Conservation (phyloP, 2,113 vertebrate genomes). For the Rana temporaria region DNA sequence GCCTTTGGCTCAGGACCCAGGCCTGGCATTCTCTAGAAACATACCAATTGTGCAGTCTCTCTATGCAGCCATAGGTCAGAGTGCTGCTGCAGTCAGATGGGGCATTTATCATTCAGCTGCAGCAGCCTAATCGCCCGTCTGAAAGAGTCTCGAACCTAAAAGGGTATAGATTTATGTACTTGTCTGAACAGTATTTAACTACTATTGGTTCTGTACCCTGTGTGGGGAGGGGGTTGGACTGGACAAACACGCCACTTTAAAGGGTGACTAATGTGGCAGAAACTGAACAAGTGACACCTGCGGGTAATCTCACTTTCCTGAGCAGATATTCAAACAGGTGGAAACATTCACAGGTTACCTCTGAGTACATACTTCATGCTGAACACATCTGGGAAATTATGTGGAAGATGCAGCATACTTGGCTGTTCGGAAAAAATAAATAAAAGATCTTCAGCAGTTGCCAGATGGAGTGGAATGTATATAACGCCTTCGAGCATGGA, state of each 20-base stretch:
- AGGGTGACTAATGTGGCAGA: constrained; percentile 24
- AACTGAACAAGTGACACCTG: constrained; percentile 5
- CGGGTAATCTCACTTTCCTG: not conserved
- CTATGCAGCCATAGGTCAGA: too few relatives aligned
- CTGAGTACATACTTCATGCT: constrained; percentile 4
- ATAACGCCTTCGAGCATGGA: constrained; percentile 2
- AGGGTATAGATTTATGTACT: too few relatives aligned
- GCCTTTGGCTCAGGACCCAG: too few relatives aligned
- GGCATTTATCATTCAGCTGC: too few relatives aligned
- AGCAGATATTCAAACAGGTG: constrained; percentile 5
- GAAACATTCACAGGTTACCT: not conserved
- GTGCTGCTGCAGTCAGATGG: too few relatives aligned
- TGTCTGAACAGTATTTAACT: too few relatives aligned
- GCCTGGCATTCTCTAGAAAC: too few relatives aligned
- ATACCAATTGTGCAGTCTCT: too few relatives aligned
- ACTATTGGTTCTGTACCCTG: not conserved
- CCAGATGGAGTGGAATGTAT: constrained; percentile 6
- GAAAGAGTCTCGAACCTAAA: too few relatives aligned
- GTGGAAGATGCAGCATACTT: constrained; percentile 16
- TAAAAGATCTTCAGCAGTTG: constrained; percentile 6
- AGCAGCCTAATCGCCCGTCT: too few relatives aligned
- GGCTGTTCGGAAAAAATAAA: not conserved
- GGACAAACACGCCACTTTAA: not conserved
- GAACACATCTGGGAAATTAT: not conserved
- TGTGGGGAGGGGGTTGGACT: too few relatives aligned